A percentile compares a stretch with the other conserved stretches of the same genome.
Evolutionary conservation across 1,140 invertebrate species (phyloP).

Genomic region (Caenorhabditis latens): DNA sequence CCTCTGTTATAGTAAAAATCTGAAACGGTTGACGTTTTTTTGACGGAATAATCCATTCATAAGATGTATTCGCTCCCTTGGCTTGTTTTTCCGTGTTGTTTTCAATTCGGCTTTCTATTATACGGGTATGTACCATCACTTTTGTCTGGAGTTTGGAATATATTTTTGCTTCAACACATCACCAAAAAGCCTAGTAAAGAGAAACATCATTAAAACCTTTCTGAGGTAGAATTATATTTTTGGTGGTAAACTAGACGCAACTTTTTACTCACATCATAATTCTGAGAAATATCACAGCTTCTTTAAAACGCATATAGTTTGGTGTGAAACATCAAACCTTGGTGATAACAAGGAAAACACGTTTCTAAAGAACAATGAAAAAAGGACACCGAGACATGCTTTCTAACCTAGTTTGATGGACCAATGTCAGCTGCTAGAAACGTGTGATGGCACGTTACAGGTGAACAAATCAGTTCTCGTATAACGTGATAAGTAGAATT

Average conservation of each 20-base stretch:
- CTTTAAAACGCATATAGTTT: background rate
- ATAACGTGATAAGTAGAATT: too few relatives aligned
- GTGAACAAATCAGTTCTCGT: too few relatives aligned
- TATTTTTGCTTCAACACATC: too few relatives aligned
- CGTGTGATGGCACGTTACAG: too few relatives aligned
- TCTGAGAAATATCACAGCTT: too few relatives aligned
- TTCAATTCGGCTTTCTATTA: background rate
- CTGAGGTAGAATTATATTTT: too few relatives aligned
- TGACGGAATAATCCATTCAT: slow-evolving; percentile 6
- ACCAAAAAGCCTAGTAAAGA: too few relatives aligned
- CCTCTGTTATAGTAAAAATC: background rate
- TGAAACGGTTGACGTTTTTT: slow-evolving; percentile 6
- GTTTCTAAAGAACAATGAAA: background rate
- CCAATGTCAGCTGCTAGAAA: too few relatives aligned
- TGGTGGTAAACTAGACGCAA: too few relatives aligned
- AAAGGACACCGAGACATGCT: background rate
- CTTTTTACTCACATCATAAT: too few relatives aligned
- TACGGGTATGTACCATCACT: background rate
- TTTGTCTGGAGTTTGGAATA: slow-evolving; percentile 1
- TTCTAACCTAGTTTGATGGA: background rate
- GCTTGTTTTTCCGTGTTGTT: background rate
- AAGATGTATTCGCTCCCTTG: background rate
- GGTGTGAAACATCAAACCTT: too few relatives aligned
- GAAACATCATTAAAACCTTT: too few relatives aligned
- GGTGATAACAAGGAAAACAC: background rate